Evolutionary conservation across 35 echinoderm and acorn worm species (phyloP).

Genomic region (Holothuria glaberrima): DNA sequence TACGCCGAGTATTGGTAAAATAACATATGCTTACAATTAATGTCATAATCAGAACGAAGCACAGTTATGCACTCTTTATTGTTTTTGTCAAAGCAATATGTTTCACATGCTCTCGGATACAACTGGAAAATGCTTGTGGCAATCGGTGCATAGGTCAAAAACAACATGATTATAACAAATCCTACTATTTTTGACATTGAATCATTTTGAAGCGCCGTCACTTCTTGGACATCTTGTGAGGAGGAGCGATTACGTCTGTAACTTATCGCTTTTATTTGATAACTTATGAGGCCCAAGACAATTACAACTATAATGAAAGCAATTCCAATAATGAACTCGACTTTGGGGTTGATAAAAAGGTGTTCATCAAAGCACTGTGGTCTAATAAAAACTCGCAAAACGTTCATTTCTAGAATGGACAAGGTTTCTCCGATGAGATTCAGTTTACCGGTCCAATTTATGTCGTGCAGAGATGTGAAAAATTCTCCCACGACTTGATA

Average conservation of each 20-base stretch:
- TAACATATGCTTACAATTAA: background rate
- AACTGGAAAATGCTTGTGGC: constrained; percentile 41
- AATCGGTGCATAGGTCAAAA: constrained; percentile 29
- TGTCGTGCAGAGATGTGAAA: constrained; percentile 22
- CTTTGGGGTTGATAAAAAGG: background rate
- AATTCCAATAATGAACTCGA: constrained; percentile 38
- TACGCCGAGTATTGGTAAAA: constrained; percentile 17
- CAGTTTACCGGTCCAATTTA: constrained; percentile 15
- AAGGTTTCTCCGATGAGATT: background rate
- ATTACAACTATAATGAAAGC: background rate
- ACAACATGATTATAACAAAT: constrained; percentile 28
- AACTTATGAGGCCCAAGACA: background rate
- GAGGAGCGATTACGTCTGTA: background rate
- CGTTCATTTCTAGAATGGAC: background rate
- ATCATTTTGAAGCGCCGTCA: background rate
- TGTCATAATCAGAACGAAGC: constrained; percentile 8
- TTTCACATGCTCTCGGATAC: constrained; percentile 35
- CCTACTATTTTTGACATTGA: background rate
- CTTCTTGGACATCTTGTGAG: background rate
- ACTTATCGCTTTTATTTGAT: constrained; percentile 7
- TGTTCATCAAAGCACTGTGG: constrained; percentile 29
- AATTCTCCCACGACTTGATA: constrained; percentile 54
- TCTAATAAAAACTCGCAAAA: constrained; percentile 21
- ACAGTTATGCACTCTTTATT: background rate
- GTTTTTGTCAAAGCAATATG: background rate